Evolutionary conservation across 2,888 invertebrate species (phyloP), one percentile per base, ranked within the genome.

Genomic region (Leptinotarsa haldemani): DNA sequence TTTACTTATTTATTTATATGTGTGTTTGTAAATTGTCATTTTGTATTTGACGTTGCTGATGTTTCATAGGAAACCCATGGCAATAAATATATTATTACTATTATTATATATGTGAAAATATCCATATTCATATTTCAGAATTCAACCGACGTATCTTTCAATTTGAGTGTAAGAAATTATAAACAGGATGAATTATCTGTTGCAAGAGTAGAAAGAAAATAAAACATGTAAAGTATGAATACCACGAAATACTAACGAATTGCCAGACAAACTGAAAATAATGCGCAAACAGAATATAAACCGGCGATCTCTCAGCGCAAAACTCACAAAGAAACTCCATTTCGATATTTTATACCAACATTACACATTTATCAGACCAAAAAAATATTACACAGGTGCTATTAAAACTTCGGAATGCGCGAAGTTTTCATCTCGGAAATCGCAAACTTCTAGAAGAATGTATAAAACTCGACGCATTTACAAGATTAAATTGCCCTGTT

Each of bases 401-500:
- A 76, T 76, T 76, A 76, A 74, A 75, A 76, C 71, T 76, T 76
- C 74, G 72, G 72, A 76, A 76, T 72, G 74, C 64, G 65, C 52
- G 67, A 76, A 76, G 76, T 76, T 76, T 76, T 70, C 76, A 74
- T 76, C 74, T 76, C 40, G 61, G 74, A 70, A 69, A 72, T 76
- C 76, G 53, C 72, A 25, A 63, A 70, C 30, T 73, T 69, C 48
- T 15, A 63, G 64, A 71, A 71, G 76, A 74, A 76, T 76, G 74
- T 71, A 74, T 71, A 74, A 73, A 76, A 74, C 74, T 76, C 74
- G 50, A 58, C 72, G 71, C 74, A 72, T 73, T 77, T 75, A 75
- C 77, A 75, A 74, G 75, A 77, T 77, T 78, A 77, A 77, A 78
- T 77, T 74, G 73, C 77, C 76, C 67, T 78, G 78, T 76, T 78